These are phyloP conservation scores for Zaprionus taronus DNA, from an alignment of 1,140 invertebrate species.

Conservation along the genomic window DNA sequence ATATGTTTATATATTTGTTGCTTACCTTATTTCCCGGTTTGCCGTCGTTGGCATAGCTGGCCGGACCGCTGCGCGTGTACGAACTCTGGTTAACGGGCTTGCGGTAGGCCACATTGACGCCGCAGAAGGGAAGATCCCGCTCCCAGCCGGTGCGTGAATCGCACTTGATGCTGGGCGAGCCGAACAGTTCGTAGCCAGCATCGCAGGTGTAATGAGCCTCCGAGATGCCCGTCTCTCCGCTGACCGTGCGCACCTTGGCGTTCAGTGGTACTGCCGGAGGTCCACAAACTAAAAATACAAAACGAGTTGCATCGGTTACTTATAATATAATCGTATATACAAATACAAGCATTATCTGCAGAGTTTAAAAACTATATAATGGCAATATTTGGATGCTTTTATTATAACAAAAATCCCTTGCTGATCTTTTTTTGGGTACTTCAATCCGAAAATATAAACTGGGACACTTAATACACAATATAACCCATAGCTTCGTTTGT, in stretches of 20 bases:
- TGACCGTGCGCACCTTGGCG: slow-evolving; percentile 87
- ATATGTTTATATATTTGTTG: no score
- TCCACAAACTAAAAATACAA: slow-evolving; percentile 86
- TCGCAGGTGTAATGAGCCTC: slow-evolving; percentile 92
- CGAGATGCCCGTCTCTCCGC: slow-evolving; percentile 76
- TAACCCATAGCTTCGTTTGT: no score
- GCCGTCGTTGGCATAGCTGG: slow-evolving; percentile 94
- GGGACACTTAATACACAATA: no score
- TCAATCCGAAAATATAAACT: not conserved
- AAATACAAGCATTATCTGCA: not conserved
- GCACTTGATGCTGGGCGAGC: slow-evolving; percentile 88
- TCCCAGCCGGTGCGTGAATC: slow-evolving; percentile 90
- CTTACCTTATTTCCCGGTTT: slow-evolving; percentile 86
- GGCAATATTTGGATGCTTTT: not conserved
- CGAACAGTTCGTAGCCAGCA: slow-evolving; percentile 91
- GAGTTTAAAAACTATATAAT: not conserved
- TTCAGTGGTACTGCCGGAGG: slow-evolving; percentile 93
- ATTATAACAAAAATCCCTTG: not conserved
- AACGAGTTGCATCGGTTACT: not conserved
- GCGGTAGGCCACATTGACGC: slow-evolving; percentile 94
- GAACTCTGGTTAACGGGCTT: slow-evolving; percentile 96
- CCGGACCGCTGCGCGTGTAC: slow-evolving; percentile 91
- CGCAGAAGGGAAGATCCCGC: slow-evolving; percentile 92
- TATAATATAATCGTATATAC: not conserved
- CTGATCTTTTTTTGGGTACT: not conserved